A percentile compares a stretch with the other conserved stretches of the same genome.
phyloP scores from a whole-genome alignment of 2,888 invertebrate species.

The Elmis aenea region DNA sequence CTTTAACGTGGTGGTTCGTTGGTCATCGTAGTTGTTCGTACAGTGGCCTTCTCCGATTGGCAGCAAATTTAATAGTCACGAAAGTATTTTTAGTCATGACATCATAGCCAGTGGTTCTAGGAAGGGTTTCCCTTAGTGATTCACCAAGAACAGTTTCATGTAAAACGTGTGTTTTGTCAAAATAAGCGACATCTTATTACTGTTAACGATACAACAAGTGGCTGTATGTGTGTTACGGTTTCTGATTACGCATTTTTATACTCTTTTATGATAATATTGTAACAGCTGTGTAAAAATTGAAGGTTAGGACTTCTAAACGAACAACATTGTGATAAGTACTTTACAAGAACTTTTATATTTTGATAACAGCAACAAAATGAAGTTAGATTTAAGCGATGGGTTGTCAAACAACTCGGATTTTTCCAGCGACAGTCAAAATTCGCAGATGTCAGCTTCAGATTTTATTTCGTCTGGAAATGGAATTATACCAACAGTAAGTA shows the following conservation, averaged over 20 bases:
- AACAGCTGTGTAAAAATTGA: conserved; percentile 20
- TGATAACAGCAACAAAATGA: too few relatives aligned
- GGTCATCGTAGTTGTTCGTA: conserved; percentile 17
- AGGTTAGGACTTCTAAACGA: too few relatives aligned
- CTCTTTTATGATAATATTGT: conserved; percentile 2
- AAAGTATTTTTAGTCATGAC: conserved; percentile 45
- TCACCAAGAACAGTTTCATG: conserved; percentile 33
- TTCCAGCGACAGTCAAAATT: conserved; percentile 45
- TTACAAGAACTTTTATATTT: too few relatives aligned
- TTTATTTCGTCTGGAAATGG: conserved; percentile 40
- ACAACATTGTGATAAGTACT: too few relatives aligned
- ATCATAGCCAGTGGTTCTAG: conserved; percentile 45
- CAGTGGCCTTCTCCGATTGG: conserved; percentile 13
- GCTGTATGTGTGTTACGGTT: conserved; percentile 6
- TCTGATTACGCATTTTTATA: conserved; percentile 9
- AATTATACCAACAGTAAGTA: conserved; percentile 32
- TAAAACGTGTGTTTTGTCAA: conserved; percentile 22
- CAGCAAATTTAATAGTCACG: conserved; percentile 27
- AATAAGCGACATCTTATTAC: conserved; percentile 15
- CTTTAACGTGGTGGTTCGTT: conserved; percentile 17
- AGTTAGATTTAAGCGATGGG: conserved; percentile 44
- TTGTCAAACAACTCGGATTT: conserved; percentile 46
- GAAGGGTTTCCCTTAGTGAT: conserved; percentile 43
- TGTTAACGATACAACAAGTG: conserved; percentile 23
- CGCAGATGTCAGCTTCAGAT: conserved; percentile 42